These are phyloP conservation scores for Valencia hispanica DNA, from an alignment of 2,797 vertebrate species.

Conservation along the genomic window DNA sequence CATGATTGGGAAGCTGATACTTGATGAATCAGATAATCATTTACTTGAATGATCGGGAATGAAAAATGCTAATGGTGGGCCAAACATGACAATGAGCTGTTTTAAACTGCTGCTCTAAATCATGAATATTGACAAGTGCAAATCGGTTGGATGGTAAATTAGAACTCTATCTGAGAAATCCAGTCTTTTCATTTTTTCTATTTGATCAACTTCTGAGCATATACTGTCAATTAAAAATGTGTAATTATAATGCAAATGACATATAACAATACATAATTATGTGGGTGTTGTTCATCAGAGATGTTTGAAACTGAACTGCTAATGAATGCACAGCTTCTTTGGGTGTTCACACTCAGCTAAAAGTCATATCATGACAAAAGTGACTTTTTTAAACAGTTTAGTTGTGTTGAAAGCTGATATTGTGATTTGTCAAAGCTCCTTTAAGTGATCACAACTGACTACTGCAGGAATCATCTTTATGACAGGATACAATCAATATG, in stretches of 20 bases:
- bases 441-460: not conserved
- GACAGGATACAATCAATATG: not conserved
- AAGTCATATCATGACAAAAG: conserved; percentile 18
- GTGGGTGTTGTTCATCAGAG: not conserved
- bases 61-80: conserved; percentile 33
- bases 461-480: not conserved
- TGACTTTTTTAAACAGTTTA: conserved; percentile 1
- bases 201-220: not conserved
- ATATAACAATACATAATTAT: conserved; percentile 3
- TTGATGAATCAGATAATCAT: conserved; percentile 26
- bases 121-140: conserved; percentile 34
- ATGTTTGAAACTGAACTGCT: not conserved
- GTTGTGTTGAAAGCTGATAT: conserved; percentile 18
- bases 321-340: not conserved
- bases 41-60: conserved; percentile 33
- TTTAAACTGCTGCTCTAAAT: conserved; percentile 48
- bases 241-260: conserved; percentile 7
- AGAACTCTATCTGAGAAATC: conserved; percentile 20
- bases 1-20: conserved; percentile 3
- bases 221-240: not conserved
- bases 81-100: conserved; percentile 29
- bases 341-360: not conserved
- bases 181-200: conserved; percentile 12
- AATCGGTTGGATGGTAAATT: conserved; percentile 25
- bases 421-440: too few species aligned